Evolutionary conservation across 1,140 invertebrate genomes (phyloP).

Genomic region (Listronotus oregonensis): DNA sequence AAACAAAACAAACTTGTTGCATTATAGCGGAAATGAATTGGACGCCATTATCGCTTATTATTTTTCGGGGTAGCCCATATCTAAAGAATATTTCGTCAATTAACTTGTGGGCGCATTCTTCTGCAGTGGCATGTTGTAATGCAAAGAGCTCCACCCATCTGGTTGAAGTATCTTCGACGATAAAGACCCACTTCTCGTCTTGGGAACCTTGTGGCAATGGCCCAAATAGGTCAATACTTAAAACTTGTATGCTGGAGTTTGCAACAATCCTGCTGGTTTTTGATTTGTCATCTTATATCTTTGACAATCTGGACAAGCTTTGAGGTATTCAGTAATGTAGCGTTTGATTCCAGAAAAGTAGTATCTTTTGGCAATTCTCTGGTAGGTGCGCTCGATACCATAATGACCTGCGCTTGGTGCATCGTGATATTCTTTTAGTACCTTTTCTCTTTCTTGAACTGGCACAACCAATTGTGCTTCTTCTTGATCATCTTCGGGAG

Average conservation of each 20-base stretch:
- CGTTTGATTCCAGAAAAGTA: conserved; percentile 9
- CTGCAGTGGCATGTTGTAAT: conserved; percentile 32
- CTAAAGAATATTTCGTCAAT: conserved; percentile 40
- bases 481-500: conserved; percentile 43
- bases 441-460: conserved; percentile 18
- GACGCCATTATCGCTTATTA: conserved; percentile 23
- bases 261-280: conserved; percentile 48
- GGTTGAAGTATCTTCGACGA: conserved; percentile 35
- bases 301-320: conserved; percentile 22
- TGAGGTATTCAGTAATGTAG: conserved; percentile 1
- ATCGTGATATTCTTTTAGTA: conserved; percentile 42
- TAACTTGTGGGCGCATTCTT: conserved; percentile 31
- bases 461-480: conserved; percentile 43
- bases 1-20: conserved; percentile 47
- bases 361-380: conserved; percentile 12
- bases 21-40: conserved; percentile 44
- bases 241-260: conserved; percentile 43
- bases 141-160: conserved; percentile 41
- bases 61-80: conserved; percentile 25
- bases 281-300: conserved; percentile 16
- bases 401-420: conserved; percentile 41
- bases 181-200: conserved; percentile 31
- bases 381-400: conserved; percentile 33
- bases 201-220: conserved; percentile 27
- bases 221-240: conserved; percentile 47